Base-by-base conservation (phyloP, 1,140 invertebrate species). In the Pachypsylla venusta region DNA sequence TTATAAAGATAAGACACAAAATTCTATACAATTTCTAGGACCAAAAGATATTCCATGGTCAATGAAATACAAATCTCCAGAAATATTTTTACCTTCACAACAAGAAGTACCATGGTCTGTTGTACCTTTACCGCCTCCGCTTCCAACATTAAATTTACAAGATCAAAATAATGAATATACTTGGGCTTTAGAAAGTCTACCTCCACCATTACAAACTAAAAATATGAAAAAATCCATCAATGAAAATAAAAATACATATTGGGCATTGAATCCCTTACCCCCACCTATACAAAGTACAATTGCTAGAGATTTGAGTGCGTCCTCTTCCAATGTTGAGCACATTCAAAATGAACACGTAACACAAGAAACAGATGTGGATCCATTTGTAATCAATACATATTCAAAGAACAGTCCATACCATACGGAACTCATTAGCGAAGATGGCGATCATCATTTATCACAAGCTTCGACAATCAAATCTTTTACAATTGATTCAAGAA, bases 11-110 rank as follows among this genome's bases (percentile, higher is more conserved):
- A 48, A 7, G 22, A 48, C 42, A 4, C 42, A n/a, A 48, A 48
- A 48, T 48, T 48, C 42, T 19, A 48, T 7, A n/a, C 42, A n/a
- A 4, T 48, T 5, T 22, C n/a, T 5, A 22, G 42, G 42, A 10
- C 42, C 42, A 10, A 48, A 48, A n/a, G 42, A 48, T n/a, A 48
- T 48, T 48, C 42, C 42, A 7, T 48, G 42, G 42, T 48, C 42
- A 5, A 48, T 48, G 42, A 48, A 48, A 48, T 22, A 48, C 4
- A 48, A 48, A 48, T 4, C 42, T n/a, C 42, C 42, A 5, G 42
- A 48, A 48, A 22, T 48, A 22, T 48, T 48, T 48, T 22, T 48
- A 19, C 16, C 42, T 7, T 48, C 5, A 7, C 42, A n/a, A 48
- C 42, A 48, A 48, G 42, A n/a, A 19, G 16, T 48, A 5, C 42